Base-by-base conservation (phyloP, 2,888 invertebrate species). In the Perdita meconis region DNA sequence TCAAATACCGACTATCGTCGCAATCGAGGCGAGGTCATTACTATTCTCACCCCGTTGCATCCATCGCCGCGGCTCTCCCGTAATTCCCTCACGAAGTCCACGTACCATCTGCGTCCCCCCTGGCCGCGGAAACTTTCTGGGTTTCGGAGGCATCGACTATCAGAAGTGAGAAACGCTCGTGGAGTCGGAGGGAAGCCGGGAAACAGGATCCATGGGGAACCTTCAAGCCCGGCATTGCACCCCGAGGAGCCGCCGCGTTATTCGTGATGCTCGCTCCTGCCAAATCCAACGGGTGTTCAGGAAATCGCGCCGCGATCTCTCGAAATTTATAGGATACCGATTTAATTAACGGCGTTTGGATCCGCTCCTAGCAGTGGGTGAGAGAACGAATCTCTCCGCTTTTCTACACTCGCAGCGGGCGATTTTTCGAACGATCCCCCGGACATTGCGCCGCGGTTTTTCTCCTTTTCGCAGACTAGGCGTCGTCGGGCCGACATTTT, bases 181-280 rank as follows among this genome's bases (percentile, higher is more conserved):
- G 1, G 24, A 26, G 34, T n/a, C 12, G 16, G 51, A 57, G 50
- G 26, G 64, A 47, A 24, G 30, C 85, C 83, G 86, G n/a, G n/a
- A 87, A 86, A 85, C 73, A 57, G 57, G 80, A 82, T 88, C 87
- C 89, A 78, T 71, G 57, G 84, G 85, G 84, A 81, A 78, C 84
- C 77, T 78, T 86, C 81, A 77, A 56, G 65, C 22, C 64, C 70
- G 1, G 47, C 64, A 82, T 82, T 69, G 70, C 61, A 76, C 80
- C 67, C 78, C 30, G 16, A 72, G 78, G 78, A 73, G 16, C 69
- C n/a, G n/a, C n/a, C n/a, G n/a, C n/a, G n/a, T n/a, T n/a, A n/a
- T n/a, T n/a, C n/a, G n/a, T n/a, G n/a, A n/a, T n/a, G n/a, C 68
- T 47, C 55, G 8, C 12, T 13, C 13, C 2, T 19, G 8, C 30